Evolutionary conservation across 2,888 invertebrate species (phyloP).

Genomic region (Drosophila koepferae): DNA sequence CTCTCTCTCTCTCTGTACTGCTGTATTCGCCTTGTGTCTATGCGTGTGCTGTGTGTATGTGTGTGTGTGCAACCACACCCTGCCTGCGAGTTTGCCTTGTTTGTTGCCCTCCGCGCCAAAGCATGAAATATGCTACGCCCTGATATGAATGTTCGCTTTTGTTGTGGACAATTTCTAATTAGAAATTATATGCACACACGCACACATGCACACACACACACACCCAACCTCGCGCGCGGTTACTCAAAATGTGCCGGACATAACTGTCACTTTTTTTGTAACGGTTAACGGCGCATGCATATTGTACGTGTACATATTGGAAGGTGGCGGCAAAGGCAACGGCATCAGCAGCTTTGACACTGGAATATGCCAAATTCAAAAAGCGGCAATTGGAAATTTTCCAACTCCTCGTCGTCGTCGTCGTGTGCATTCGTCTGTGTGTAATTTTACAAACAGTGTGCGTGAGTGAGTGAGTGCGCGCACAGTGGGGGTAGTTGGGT

Average conservation of each 20-base stretch:
- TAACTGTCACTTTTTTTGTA: conserved; percentile 72
- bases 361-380: conserved; percentile 76
- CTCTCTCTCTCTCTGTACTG: conserved; percentile 15
- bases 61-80: conserved; percentile 72
- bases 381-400: conserved; percentile 73
- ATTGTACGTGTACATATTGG: conserved; percentile 59
- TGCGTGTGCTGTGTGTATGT: not conserved
- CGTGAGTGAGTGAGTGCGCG: conserved; percentile 27
- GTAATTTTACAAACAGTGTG: conserved; percentile 40
- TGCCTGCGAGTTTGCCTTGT: conserved; percentile 45
- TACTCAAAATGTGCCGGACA: conserved; percentile 56
- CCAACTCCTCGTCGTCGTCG: conserved; percentile 24
- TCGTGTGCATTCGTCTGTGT: conserved; percentile 55
- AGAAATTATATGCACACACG: conserved; percentile 63
- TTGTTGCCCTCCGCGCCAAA: conserved; percentile 61
- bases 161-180: conserved; percentile 75
- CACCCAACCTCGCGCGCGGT: not conserved
- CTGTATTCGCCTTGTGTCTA: conserved; percentile 13
- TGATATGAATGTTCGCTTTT: conserved; percentile 48
- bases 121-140: conserved; percentile 70
- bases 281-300: conserved; percentile 57
- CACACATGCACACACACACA: conserved; percentile 3
- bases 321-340: conserved; percentile 28
- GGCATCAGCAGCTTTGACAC: conserved; percentile 23
- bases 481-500: conserved; percentile 73